phyloP scores from a whole-genome alignment of 2,797 vertebrate genomes.

The Sebastes hubbsi region DNA sequence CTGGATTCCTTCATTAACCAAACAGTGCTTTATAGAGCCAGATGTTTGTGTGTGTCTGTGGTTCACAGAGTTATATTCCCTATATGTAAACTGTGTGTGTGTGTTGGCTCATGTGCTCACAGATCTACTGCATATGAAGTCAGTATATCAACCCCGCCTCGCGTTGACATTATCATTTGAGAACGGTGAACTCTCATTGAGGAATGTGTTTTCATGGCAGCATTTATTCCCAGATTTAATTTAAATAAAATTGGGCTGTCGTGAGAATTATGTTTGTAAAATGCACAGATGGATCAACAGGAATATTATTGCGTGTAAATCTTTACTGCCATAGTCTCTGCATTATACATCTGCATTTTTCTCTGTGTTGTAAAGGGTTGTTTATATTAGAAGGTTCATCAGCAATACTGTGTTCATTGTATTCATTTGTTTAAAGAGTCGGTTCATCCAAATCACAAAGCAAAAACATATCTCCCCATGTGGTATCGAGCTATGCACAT shows the following conservation, averaged over 20 bases:
- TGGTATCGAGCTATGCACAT: not conserved
- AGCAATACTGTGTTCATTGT: not conserved
- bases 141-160: not conserved
- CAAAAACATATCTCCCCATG: not conserved
- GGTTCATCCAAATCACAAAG: not conserved
- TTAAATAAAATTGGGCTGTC: not conserved
- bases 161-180: not conserved
- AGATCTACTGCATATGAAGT: conserved; percentile 2
- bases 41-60: not conserved
- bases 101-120: not conserved
- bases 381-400: not conserved
- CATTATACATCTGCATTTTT: not conserved
- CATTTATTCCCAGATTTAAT: not conserved
- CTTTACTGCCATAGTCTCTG: not conserved
- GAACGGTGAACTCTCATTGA: not conserved
- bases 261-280: not conserved
- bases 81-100: not conserved
- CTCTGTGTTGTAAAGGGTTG: not conserved
- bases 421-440: not conserved
- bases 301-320: not conserved
- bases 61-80: too few relatives aligned
- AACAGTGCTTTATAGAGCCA: conserved; percentile 11
- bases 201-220: conserved; percentile 14
- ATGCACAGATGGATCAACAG: not conserved
- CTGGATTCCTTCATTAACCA: conserved; percentile 28